A percentile compares a stretch with the other conserved stretches of the same genome.
phyloP scores from a whole-genome alignment of 2,113 vertebrate species.

The Propithecus coquereli region DNA sequence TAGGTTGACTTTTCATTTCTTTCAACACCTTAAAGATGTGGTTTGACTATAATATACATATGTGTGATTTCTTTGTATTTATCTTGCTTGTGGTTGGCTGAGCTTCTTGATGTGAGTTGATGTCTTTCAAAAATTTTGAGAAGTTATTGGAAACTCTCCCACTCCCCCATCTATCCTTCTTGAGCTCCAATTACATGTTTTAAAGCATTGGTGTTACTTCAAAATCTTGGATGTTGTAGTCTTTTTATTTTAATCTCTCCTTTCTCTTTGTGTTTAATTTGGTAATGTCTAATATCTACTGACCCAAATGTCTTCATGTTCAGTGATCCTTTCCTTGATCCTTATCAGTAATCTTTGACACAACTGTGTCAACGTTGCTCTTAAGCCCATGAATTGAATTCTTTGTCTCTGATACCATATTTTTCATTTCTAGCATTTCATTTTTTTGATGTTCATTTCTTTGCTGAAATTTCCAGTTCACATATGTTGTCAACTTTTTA shows the following conservation, averaged over 20 bases:
- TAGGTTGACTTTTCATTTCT: neutral
- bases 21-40: neutral
- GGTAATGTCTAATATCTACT: neutral
- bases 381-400: neutral
- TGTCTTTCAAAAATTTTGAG: neutral
- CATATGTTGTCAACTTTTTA: neutral
- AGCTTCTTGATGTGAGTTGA: neutral
- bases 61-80: neutral
- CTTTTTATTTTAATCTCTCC: slow-evolving; percentile 8
- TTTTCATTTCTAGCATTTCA: slow-evolving; percentile 14
- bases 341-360: neutral
- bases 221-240: neutral
- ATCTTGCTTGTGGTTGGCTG: neutral
- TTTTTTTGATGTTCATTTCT: neutral
- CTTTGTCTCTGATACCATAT: neutral
- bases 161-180: neutral
- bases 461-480: neutral
- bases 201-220: neutral
- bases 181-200: neutral
- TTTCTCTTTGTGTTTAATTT: slow-evolving; percentile 3
- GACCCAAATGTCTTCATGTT: neutral
- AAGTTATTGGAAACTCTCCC: neutral
- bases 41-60: neutral
- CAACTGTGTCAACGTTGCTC: neutral
- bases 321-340: neutral